phyloP scores from a whole-genome alignment of 2,113 vertebrate genomes.

The Campylomormyrus tamandua region DNA sequence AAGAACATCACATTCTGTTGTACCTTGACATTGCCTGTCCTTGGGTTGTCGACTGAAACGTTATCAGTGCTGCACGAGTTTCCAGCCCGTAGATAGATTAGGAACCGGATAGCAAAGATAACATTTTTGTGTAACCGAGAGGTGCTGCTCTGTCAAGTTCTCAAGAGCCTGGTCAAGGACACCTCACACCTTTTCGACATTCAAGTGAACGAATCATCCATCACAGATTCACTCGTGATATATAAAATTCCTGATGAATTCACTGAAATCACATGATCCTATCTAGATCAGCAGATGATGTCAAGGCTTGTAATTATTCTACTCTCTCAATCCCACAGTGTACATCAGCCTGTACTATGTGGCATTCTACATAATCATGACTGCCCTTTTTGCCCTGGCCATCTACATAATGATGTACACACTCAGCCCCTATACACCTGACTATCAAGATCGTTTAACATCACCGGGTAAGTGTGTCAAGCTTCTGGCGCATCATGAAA shows the following conservation, averaged over 20 bases:
- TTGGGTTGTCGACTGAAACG: neutral
- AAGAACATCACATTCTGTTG: neutral
- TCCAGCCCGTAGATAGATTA: neutral
- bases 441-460: constrained; percentile 76
- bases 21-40: neutral
- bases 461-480: constrained; percentile 68
- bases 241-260: neutral
- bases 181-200: neutral
- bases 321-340: constrained; percentile 53
- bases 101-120: neutral
- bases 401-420: constrained; percentile 75
- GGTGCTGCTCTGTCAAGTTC: neutral
- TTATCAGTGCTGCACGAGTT: neutral
- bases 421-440: constrained; percentile 66
- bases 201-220: neutral
- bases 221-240: neutral
- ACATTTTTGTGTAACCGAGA: neutral
- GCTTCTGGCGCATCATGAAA: neutral
- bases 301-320: neutral
- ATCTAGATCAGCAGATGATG: neutral
- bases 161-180: neutral
- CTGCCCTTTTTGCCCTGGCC: constrained; percentile 63
- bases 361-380: constrained; percentile 80
- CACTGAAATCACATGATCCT: neutral
- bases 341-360: constrained; percentile 84